Evolutionary conservation across 2,888 invertebrate species (phyloP).

Genomic region (Liodrosophila aerea): DNA sequence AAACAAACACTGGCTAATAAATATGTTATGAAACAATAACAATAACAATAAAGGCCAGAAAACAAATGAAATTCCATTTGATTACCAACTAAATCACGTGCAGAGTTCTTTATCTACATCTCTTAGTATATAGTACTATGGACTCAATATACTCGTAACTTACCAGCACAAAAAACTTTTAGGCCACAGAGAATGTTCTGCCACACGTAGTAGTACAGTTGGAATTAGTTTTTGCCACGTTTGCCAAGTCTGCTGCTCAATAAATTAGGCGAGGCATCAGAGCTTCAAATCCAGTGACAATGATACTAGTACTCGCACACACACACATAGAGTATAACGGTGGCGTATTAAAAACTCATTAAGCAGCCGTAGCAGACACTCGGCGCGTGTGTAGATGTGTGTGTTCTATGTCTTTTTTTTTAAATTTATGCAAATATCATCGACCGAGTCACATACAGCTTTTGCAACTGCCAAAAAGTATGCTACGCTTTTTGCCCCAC

Average conservation of each 20-base stretch:
- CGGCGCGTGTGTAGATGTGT: constrained; percentile 8
- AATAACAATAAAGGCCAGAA: constrained; percentile 11
- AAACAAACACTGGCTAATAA: constrained; percentile 14
- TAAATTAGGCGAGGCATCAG: constrained; percentile 61
- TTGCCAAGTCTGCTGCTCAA: constrained; percentile 56
- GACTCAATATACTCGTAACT: constrained; percentile 9
- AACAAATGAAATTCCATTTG: constrained; percentile 18
- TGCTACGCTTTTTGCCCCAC: constrained; percentile 38
- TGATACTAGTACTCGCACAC: constrained; percentile 30
- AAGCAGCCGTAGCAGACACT: constrained; percentile 42
- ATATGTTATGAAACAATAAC: constrained; percentile 18
- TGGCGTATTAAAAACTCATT: constrained; percentile 76
- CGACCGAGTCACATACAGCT: constrained; percentile 49
- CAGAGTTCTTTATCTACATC: constrained; percentile 3
- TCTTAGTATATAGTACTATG: not conserved
- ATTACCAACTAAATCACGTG: constrained; percentile 23
- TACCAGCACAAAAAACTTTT: constrained; percentile 14
- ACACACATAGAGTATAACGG: constrained; percentile 28
- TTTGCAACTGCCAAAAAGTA: constrained; percentile 57
- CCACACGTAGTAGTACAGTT: constrained; percentile 27
- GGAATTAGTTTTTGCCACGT: constrained; percentile 45
- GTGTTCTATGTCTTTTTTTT: constrained; percentile 38
- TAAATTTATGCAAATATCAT: constrained; percentile 76
- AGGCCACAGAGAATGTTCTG: constrained; percentile 23
- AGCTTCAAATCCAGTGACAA: constrained; percentile 55